Percentiles rank a stretch among this genome's conserved stretches.
phyloP scores from a whole-genome alignment of 1,140 invertebrate species.

The silkworm (Bombyx mori) region ASM3026992v2 NC_085118.1:3044001-3044500 shows the following conservation, averaged over 20 bases:
- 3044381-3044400: conserved; percentile 39
- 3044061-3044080: no score
- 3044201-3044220: conserved; percentile 56
- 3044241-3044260: conserved; percentile 50
- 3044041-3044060: no score
- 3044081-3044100: no score
- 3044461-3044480: conserved; percentile 38
- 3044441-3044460: conserved; percentile 49
- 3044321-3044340: conserved; percentile 60
- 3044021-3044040: no score
- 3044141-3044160: conserved; percentile 4
- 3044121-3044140: no score
- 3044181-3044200: conserved; percentile 51
- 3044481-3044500: conserved; percentile 52
- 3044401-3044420: conserved; percentile 66
- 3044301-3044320: conserved; percentile 60
- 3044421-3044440: conserved; percentile 63
- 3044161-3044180: conserved; percentile 9
- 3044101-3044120: no score
- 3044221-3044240: conserved; percentile 63
- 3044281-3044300: conserved; percentile 60
- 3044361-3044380: conserved; percentile 35
- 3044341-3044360: conserved; percentile 65
- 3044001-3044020: no score
- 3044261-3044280: conserved; percentile 42